Base-by-base conservation (phyloP, 2,113 vertebrate genomes). In the Sinocyclocheilus maitianheensis region DNA sequence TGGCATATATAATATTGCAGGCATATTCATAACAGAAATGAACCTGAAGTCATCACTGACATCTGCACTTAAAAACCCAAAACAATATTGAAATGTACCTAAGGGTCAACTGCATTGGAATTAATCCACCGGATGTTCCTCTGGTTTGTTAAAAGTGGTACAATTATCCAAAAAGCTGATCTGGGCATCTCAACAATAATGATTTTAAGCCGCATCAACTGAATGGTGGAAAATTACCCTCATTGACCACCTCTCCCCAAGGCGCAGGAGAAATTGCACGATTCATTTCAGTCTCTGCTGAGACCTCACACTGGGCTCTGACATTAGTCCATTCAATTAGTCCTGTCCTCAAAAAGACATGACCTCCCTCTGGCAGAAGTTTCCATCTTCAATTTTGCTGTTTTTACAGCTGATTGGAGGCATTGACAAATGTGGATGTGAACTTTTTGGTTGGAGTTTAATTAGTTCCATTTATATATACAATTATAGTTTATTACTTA, bases 281-380 rank as follows among this genome's bases (percentile, higher is more conserved):
- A 79, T 85, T 85, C 40, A 83, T 86, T 79, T 83, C 60, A 24
- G 75, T 83, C 74, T 74, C 20, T 40, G 65, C 63, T 72, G 74
- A 88, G 83, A 67, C 77, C 30, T 79, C 26, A 40, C 77, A 37
- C 6, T 13, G 69, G 77, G 72, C 2, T 34, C 60, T 71, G 84
- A 85, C 76, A 77, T 77, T 20, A 75, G 60, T 37, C 22, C 72
- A 18, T 76, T 77, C 83, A 76, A 83, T 88, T 88, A 88, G 53
- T 55, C 79, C 53, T 24, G 20, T 55, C 80, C 75, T 65, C 83
- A 85, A 40, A 30, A 60, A 81, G 60, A 77, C 80, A 55, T 75
- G 14, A 14, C 16, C 62, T 53, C 30, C 72, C 37, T 77, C 51
- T 60, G 22, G 5, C 80, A 74, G 6, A n/a, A 58, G 26, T 75